A percentile compares a stretch with the other conserved stretches of the same genome.
Evolutionary conservation across 2,113 vertebrate species (phyloP).

Genomic region (Rynchops niger): DNA sequence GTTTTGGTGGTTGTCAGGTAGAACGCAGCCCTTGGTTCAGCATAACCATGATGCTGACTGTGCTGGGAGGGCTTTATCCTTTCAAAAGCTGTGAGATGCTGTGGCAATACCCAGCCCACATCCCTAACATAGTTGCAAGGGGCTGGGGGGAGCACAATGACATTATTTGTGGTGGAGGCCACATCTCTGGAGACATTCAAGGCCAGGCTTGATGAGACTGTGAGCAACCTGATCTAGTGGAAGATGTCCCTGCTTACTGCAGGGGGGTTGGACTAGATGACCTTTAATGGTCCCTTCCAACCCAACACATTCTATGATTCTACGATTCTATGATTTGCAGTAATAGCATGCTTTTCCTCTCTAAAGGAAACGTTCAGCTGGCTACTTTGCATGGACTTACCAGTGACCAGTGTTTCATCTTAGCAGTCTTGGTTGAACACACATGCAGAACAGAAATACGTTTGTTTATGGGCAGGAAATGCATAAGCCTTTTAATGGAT

Average conservation of each 20-base stretch:
- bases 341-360: neutral
- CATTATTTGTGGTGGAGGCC: neutral
- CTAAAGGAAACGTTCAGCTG: neutral
- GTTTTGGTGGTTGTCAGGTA: neutral
- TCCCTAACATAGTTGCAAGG: neutral
- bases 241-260: no score
- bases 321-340: neutral
- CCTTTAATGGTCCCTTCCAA: no score
- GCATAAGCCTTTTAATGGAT: neutral
- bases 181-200: no score
- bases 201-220: no score
- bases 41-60: rapidly evolving
- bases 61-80: neutral
- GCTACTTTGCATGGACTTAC: neutral
- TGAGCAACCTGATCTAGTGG: no score
- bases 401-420: neutral
- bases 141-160: neutral
- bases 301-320: no score
- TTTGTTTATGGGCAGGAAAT: slow-evolving; percentile 17
- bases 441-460: neutral
- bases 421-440: neutral
- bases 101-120: neutral
- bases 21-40: neutral
- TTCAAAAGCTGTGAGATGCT: neutral
- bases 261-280: no score